These are phyloP conservation scores for Pardosa pseudoannulata DNA, from an alignment of 2,888 invertebrate species.

Conservation along the genomic window DNA sequence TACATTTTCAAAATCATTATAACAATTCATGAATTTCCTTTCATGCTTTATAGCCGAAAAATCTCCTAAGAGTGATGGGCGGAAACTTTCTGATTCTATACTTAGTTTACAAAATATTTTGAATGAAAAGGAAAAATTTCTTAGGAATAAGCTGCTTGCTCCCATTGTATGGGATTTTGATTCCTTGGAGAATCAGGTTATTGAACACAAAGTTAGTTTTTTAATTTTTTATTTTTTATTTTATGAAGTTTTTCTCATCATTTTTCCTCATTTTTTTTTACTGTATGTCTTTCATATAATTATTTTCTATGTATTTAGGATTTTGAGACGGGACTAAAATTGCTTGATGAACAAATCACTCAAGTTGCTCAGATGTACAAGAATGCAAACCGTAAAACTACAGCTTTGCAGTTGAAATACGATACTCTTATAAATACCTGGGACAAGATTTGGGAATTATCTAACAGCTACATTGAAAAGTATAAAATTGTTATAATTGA, in stretches of 20 bases:
- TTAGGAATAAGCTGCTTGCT: conserved; percentile 89
- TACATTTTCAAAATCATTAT: neutral
- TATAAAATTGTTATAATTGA: no score
- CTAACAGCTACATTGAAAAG: conserved; percentile 90
- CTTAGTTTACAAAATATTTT: conserved; percentile 87
- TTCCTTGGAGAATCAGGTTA: conserved; percentile 88
- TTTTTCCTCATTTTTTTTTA: no score
- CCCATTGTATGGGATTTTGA: conserved; percentile 92
- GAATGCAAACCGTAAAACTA: conserved; percentile 88
- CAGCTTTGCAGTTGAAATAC: conserved; percentile 91
- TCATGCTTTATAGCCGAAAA: conserved; percentile 75
- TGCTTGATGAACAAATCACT: conserved; percentile 83
- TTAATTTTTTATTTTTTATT: neutral
- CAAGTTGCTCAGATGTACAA: conserved; percentile 83
- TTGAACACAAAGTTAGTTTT: conserved; percentile 85
- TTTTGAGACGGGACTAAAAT: conserved; percentile 87
- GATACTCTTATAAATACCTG: conserved; percentile 93
- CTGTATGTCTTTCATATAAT: no score
- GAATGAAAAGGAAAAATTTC: conserved; percentile 89
- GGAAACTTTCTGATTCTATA: conserved; percentile 89
- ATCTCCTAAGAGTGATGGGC: conserved; percentile 75
- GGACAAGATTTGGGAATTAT: conserved; percentile 92
- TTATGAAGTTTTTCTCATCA: neutral
- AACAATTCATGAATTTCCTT: neutral
- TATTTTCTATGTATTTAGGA: conserved; percentile 81